Percentiles rank a stretch among this genome's conserved stretches.
phyloP scores from a whole-genome alignment of 2,797 vertebrate genomes.

The Tadarida brasiliensis region DNA sequence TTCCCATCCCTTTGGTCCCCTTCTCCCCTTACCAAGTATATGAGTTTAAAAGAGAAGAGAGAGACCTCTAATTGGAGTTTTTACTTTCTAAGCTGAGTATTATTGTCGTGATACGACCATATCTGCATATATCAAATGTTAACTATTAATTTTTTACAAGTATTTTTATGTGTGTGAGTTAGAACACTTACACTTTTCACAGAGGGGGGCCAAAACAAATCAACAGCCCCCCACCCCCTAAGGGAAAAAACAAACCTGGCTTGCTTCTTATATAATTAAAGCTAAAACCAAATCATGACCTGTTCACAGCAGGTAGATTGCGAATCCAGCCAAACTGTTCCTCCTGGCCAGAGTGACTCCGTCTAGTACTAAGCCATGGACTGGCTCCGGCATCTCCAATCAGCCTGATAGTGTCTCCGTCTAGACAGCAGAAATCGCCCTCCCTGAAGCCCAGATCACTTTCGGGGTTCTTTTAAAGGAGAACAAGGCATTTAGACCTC shows the following conservation, averaged over 20 bases:
- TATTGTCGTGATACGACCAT: not conserved
- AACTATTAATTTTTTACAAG: not conserved
- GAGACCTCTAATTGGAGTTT: not conserved
- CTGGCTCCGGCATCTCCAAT: not conserved
- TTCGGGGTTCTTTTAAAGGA: not conserved
- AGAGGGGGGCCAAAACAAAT: not conserved
- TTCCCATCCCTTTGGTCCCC: not conserved
- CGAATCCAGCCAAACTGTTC: not conserved
- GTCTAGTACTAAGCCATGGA: not conserved
- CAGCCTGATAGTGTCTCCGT: not conserved
- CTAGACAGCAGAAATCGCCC: not conserved
- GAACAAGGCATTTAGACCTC: not conserved
- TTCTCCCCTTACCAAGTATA: not conserved
- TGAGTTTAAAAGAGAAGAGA: not conserved
- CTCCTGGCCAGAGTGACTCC: not conserved
- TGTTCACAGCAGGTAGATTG: not conserved
- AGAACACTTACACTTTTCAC: not conserved
- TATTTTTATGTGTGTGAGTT: not conserved
- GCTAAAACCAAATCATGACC: not conserved
- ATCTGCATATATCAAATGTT: not conserved
- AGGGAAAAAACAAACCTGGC: not conserved
- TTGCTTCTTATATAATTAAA: slow-evolving; percentile 1
- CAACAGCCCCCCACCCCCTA: not conserved
- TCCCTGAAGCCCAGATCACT: not conserved
- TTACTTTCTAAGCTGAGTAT: not conserved